Evolutionary conservation across 1,140 invertebrate genomes (phyloP).

Genomic region (Drosophila kohkoa): DNA sequence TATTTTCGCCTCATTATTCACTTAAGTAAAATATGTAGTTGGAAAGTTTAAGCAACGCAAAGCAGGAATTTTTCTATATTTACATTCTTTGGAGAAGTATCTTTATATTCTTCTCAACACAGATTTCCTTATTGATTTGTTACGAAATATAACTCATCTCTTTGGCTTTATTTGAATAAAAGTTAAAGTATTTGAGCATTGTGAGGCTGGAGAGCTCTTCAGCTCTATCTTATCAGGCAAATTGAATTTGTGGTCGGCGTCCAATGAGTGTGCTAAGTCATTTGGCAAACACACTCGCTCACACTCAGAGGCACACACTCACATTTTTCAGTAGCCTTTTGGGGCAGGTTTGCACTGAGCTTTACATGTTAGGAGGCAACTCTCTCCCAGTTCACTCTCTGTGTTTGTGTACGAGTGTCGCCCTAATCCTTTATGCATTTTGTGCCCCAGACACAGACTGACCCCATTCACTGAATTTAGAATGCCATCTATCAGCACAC

Average conservation of each 20-base stretch:
- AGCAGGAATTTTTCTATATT: not conserved
- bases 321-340: conserved; percentile 47
- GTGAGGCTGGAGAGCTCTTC: conserved; percentile 1
- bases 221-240: conserved; percentile 56
- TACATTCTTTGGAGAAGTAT: not conserved
- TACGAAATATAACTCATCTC: not conserved
- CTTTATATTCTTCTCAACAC: no score
- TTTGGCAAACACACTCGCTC: conserved; percentile 60
- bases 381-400: not conserved
- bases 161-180: conserved; percentile 12
- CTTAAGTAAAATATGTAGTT: conserved; percentile 46
- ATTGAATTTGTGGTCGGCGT: conserved; percentile 76
- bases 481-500: conserved; percentile 72
- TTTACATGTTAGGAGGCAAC: not conserved
- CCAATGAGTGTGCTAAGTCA: conserved; percentile 78
- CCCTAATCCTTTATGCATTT: conserved; percentile 78
- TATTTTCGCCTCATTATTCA: conserved; percentile 81
- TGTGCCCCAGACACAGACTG: conserved; percentile 66
- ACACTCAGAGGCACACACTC: conserved; percentile 14
- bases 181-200: conserved; percentile 10
- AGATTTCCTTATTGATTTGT: not conserved
- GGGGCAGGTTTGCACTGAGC: conserved; percentile 40
- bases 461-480: conserved; percentile 76
- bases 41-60: conserved; percentile 7
- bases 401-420: conserved; percentile 32